Percentiles rank a stretch among this genome's conserved stretches.
Conservation (phyloP, 2,888 invertebrate genomes). For the Ophion costatus region DNA sequence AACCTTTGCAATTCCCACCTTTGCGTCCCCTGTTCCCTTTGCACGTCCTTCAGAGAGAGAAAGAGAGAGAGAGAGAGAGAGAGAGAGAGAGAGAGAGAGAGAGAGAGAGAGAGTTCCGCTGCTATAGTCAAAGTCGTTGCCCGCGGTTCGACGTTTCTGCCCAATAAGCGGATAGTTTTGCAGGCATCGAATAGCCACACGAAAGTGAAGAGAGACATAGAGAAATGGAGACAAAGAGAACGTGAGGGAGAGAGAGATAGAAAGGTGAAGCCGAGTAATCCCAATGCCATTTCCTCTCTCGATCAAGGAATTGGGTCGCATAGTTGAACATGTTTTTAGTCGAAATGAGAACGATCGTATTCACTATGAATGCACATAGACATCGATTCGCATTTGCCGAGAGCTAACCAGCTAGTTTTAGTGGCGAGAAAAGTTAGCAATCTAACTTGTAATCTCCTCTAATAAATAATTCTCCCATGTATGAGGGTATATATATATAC, state of each 20-base stretch:
- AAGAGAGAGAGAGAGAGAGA: no score
- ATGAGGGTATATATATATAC: neutral
- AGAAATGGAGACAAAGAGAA: neutral
- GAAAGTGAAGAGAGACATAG: conserved; percentile 33
- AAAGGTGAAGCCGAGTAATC: conserved; percentile 35
- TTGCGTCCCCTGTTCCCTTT: neutral
- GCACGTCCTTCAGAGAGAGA: conserved; percentile 23
- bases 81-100: neutral
- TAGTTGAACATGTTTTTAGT: conserved; percentile 63
- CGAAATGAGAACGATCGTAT: conserved; percentile 50
- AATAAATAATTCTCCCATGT: conserved; percentile 40
- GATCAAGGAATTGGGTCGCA: conserved; percentile 66
- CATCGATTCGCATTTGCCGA: conserved; percentile 26
- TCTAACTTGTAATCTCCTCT: conserved; percentile 61
- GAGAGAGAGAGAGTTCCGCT: neutral
- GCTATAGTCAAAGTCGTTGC: conserved; percentile 35
- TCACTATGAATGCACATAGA: conserved; percentile 24
- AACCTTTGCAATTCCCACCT: conserved; percentile 45
- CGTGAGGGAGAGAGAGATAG: conserved; percentile 30
- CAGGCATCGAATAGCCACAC: conserved; percentile 47
- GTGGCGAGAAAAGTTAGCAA: conserved; percentile 37
- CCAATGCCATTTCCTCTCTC: conserved; percentile 58
- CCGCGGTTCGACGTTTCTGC: conserved; percentile 71
- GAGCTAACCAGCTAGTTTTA: conserved; percentile 32
- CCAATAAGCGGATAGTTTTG: conserved; percentile 71